A percentile compares a stretch with the other conserved stretches of the same genome.
Evolutionary conservation across 2,888 invertebrate genomes (phyloP).

Genomic region (Molorchus minor): DNA sequence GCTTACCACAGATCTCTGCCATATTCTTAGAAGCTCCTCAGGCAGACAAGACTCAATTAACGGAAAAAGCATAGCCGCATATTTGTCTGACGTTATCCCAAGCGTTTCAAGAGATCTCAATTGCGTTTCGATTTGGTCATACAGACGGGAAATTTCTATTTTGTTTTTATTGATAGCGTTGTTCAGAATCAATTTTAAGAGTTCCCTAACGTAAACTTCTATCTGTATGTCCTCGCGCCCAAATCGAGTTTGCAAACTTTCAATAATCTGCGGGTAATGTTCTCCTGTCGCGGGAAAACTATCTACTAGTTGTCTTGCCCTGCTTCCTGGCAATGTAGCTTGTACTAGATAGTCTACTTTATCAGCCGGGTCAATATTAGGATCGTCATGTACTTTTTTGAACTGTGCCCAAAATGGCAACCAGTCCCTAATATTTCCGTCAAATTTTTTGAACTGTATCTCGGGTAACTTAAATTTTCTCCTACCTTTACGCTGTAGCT

Average conservation of each 20-base stretch:
- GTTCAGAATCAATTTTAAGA: constrained; percentile 40
- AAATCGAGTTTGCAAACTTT: constrained; percentile 43
- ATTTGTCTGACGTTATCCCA: constrained; percentile 44
- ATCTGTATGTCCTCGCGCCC: constrained; percentile 44
- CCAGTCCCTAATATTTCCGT: too few relatives aligned
- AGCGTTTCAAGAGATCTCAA: constrained; percentile 47
- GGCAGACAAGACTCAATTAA: constrained; percentile 49
- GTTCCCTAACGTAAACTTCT: constrained; percentile 38
- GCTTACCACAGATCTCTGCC: too few relatives aligned
- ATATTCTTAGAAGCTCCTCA: constrained; percentile 42
- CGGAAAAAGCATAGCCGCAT: constrained; percentile 47
- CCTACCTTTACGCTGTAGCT: too few relatives aligned
- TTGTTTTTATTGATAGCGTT: constrained; percentile 26
- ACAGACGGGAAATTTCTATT: constrained; percentile 25
- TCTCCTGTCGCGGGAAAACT: constrained; percentile 11
- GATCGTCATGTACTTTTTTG: constrained; percentile 19
- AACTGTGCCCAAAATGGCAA: too few relatives aligned
- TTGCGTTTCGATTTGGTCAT: constrained; percentile 47
- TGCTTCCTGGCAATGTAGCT: constrained; percentile 8
- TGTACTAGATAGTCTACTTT: constrained; percentile 20
- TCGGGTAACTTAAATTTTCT: too few relatives aligned
- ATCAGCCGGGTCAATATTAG: not conserved
- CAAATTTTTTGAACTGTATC: too few relatives aligned
- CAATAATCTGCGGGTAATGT: constrained; percentile 35
- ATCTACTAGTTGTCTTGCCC: constrained; percentile 27